A percentile compares a stretch with the other conserved stretches of the same genome.
Evolutionary conservation across 1,140 invertebrate species (phyloP).

Genomic region (Eulimnadia texana): DNA sequence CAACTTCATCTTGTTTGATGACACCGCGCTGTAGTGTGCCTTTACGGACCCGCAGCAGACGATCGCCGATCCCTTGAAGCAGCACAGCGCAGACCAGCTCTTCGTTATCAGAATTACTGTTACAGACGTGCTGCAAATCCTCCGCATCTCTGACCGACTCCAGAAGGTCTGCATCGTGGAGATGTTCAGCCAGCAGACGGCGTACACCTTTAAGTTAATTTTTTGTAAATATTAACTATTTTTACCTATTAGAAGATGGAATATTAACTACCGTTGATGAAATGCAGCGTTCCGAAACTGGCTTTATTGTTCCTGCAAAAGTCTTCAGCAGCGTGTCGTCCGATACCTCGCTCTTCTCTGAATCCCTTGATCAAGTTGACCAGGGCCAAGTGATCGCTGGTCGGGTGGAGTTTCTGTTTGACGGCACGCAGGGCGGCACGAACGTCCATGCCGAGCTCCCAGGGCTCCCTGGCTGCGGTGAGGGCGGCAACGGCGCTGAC

Average conservation of each 20-base stretch:
- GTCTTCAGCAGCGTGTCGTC: slow-evolving; percentile 21
- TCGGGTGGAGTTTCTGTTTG: slow-evolving; percentile 33
- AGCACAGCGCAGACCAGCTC: slow-evolving; percentile 35
- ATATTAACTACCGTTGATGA: slow-evolving; percentile 32
- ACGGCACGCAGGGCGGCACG: slow-evolving; percentile 29
- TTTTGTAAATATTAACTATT: too few relatives aligned
- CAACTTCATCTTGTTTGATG: slow-evolving; percentile 26
- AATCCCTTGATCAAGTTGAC: slow-evolving; percentile 36
- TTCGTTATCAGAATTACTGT: slow-evolving; percentile 32
- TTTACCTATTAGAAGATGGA: too few relatives aligned
- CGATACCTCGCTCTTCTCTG: slow-evolving; percentile 29
- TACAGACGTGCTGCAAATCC: slow-evolving; percentile 16
- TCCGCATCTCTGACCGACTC: background rate
- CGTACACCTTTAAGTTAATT: too few relatives aligned
- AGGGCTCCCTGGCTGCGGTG: slow-evolving; percentile 25
- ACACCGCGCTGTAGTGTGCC: slow-evolving; percentile 33
- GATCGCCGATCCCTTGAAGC: slow-evolving; percentile 33
- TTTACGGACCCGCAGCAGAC: slow-evolving; percentile 31
- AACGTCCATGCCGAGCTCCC: slow-evolving; percentile 22
- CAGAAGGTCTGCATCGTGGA: slow-evolving; percentile 12
- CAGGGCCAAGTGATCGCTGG: slow-evolving; percentile 38
- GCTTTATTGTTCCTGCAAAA: slow-evolving; percentile 28
- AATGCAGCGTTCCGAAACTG: slow-evolving; percentile 29
- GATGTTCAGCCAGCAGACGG: slow-evolving; percentile 9
- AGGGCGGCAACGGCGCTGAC: slow-evolving; percentile 26